These are phyloP conservation scores for Gonioctena quinquepunctata DNA, from an alignment of 1,140 invertebrate genomes.

Conservation along the genomic window DNA sequence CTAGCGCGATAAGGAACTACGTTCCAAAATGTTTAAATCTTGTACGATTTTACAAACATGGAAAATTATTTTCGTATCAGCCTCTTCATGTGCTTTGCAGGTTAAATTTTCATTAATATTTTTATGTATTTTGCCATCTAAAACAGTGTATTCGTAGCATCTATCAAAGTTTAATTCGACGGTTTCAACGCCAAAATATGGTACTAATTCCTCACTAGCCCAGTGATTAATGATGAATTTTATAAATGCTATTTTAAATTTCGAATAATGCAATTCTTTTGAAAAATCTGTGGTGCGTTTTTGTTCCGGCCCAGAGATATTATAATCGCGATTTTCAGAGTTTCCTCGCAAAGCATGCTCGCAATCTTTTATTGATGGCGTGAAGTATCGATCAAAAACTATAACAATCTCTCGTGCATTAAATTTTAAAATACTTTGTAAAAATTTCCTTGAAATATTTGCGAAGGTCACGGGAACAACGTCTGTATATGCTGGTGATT, in stretches of 20 bases:
- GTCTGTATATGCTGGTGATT: conserved; percentile 33
- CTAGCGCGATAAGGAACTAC: too few species aligned
- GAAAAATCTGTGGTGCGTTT: background rate
- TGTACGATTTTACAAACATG: too few species aligned
- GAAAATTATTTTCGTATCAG: too few species aligned
- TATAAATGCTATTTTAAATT: background rate
- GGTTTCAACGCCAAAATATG: too few species aligned
- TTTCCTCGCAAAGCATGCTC: conserved; percentile 10
- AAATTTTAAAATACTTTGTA: background rate
- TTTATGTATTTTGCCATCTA: too few species aligned
- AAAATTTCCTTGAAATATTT: conserved; percentile 15
- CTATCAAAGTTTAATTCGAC: too few species aligned
- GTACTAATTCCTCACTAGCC: background rate
- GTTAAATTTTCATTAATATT: too few species aligned
- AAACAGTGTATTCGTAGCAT: too few species aligned
- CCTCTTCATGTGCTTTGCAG: too few species aligned
- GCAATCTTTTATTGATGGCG: conserved; percentile 27
- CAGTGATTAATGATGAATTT: background rate
- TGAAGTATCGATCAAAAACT: conserved; percentile 26
- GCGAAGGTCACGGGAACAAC: conserved; percentile 15
- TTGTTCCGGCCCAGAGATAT: conserved; percentile 15
- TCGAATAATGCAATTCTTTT: background rate
- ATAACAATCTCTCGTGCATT: conserved; percentile 1
- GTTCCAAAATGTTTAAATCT: too few species aligned
- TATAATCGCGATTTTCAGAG: conserved; percentile 7